These are phyloP conservation scores for Caenorhabditis panamensis DNA, from an alignment of 2,888 invertebrate species.

Conservation along the genomic window DNA sequence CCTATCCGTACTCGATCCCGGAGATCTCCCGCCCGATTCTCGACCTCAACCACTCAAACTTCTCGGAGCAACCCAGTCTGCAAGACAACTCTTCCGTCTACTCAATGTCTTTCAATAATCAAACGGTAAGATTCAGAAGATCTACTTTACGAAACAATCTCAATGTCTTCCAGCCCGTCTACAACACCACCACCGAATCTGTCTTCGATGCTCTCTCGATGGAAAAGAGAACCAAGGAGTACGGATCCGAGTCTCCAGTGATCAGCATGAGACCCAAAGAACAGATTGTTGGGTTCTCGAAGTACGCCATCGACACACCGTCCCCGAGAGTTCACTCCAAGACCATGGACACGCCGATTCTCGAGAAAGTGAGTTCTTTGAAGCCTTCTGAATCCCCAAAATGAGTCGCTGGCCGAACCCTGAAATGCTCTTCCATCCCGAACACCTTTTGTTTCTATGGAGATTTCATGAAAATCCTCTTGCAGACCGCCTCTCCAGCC, in stretches of 20 bases:
- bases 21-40: conserved; percentile 37
- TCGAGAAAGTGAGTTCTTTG: conserved; percentile 17
- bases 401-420: background rate
- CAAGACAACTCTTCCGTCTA: conserved; percentile 8
- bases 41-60: conserved; percentile 34
- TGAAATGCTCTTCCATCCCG: background rate
- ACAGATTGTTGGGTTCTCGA: conserved; percentile 49
- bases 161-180: conserved; percentile 25
- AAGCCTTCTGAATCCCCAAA: background rate
- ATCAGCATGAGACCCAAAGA: conserved; percentile 40
- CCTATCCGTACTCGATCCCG: conserved; percentile 57
- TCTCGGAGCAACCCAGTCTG: conserved; percentile 19
- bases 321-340: conserved; percentile 3
- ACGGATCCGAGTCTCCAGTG: conserved; percentile 20
- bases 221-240: conserved; percentile 14
- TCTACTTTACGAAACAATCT: conserved; percentile 1
- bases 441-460: no score
- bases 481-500: background rate
- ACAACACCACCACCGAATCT: conserved; percentile 27
- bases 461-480: no score
- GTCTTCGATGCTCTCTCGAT: conserved; percentile 38
- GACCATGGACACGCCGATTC: conserved; percentile 43
- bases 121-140: conserved; percentile 35
- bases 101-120: conserved; percentile 29
- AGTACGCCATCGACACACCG: conserved; percentile 24